phyloP scores from a whole-genome alignment of 2,797 vertebrate species.

The Liparis tanakae region DNA sequence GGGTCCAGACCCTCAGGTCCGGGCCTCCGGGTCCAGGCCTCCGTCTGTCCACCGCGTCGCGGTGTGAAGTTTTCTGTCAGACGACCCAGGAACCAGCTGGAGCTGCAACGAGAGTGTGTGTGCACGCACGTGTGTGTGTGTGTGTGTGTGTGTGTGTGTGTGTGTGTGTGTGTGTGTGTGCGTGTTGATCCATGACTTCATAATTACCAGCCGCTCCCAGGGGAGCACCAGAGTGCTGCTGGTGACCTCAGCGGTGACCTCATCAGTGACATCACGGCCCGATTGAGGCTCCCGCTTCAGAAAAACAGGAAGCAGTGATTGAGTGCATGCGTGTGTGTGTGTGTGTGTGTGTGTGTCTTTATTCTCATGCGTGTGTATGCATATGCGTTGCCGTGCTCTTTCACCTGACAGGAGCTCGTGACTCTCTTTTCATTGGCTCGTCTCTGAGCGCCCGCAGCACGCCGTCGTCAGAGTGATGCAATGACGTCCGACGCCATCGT shows the following conservation, averaged over 20 bases:
- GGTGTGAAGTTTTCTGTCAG: constrained; percentile 32
- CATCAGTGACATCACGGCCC: constrained; percentile 79
- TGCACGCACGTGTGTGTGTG: not conserved
- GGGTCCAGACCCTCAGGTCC: no score
- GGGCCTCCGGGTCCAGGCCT: not conserved
- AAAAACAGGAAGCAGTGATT: constrained; percentile 77
- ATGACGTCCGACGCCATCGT: not conserved
- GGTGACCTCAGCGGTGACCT: constrained; percentile 78
- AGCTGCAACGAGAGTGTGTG: constrained; percentile 52
- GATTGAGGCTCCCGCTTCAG: constrained; percentile 42
- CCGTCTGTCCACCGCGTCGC: not conserved
- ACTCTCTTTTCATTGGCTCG: not conserved
- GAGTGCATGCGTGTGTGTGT: constrained; percentile 46
- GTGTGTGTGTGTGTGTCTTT: constrained; percentile 44
- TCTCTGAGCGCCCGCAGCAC: not conserved
- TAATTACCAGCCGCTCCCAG: constrained; percentile 65
- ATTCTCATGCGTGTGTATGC: constrained; percentile 37
- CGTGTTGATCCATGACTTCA: constrained; percentile 74
- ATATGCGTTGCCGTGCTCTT: constrained; percentile 33
- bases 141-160: constrained; percentile 1
- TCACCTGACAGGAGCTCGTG: not conserved
- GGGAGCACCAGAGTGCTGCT: constrained; percentile 68
- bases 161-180: constrained; percentile 1
- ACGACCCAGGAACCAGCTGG: constrained; percentile 66
- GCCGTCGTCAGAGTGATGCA: no score